These are phyloP conservation scores for Mus caroli DNA, from an alignment of 2,797 vertebrate genomes.

Conservation along the genomic window DNA sequence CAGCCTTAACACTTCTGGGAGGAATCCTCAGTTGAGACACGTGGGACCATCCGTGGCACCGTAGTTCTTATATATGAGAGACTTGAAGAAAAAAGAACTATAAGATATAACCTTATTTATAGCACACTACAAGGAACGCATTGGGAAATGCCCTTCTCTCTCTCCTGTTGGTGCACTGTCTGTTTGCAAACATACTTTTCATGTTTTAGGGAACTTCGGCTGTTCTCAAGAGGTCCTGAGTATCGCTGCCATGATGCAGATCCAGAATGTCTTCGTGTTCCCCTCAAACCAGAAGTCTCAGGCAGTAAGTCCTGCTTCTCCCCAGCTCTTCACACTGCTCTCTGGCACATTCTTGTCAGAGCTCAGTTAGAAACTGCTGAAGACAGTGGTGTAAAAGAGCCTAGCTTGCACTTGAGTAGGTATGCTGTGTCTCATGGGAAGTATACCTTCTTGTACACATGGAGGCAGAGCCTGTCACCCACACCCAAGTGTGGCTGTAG, in stretches of 20 bases:
- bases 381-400: too few relatives aligned
- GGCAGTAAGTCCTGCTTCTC: slow-evolving; percentile 91
- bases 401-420: background rate
- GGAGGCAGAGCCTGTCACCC: background rate
- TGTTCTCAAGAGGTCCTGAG: slow-evolving; percentile 98
- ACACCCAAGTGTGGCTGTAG: background rate
- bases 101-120: background rate
- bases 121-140: background rate
- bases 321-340: background rate
- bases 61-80: background rate
- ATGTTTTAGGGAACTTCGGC: slow-evolving; percentile 93
- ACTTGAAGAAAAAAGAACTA: background rate
- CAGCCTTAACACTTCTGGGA: rapidly evolving
- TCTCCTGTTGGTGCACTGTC: background rate
- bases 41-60: background rate
- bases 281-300: slow-evolving; percentile 96
- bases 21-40: background rate
- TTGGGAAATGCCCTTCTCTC: background rate
- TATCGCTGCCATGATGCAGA: slow-evolving; percentile 99
- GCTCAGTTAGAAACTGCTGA: background rate
- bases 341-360: background rate
- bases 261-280: slow-evolving; percentile 96
- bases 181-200: slow-evolving; percentile 9
- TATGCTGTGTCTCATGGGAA: background rate
- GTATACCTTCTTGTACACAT: background rate